Evolutionary conservation across 1,140 invertebrate genomes (phyloP), one percentile per base, ranked within the genome.

Genomic region (Drosophila sproati): DNA sequence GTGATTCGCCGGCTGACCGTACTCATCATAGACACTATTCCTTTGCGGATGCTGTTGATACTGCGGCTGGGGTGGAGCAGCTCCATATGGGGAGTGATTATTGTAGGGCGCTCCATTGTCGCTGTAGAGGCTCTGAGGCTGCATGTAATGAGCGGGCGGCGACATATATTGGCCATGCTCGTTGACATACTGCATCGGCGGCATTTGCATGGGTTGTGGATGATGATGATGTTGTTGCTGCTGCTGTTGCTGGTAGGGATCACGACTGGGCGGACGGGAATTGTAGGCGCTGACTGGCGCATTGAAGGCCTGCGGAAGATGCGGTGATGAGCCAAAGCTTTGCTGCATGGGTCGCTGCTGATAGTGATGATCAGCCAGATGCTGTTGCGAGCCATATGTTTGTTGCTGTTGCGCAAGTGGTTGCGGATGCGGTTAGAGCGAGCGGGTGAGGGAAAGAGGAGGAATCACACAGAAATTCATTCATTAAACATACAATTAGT

Each of bases 341-440:
- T 92, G 86, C 70, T 92, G 91, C 78, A 92, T 83, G 52, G 81
- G 74, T 50, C 88, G 73, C 62, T 89, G 88, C 67, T 91, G 90
- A 71, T 89, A 89, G 51, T 91, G 86, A 43, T 88, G 82, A 76
- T 92, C 80, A 82, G 86, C 87, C 73, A 95, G 91, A 91, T 95
- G 94, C 92, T 94, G 94, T 89, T 94, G 93, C 73, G 94, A 94
- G 80, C 94, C 94, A 92, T 94, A 94, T 76, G 94, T 94, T 92
- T 91, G 88, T 52, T 91, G 82, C 77, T 91, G 83, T 20, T 20
- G 20, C 20, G 20, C 20, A 20, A 20, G 20, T 41, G 43, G 61
- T 55, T 80, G 80, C 81, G 62, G 61, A 63, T 83, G 80, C 81
- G 62, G 55, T 85, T 85, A 81, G 63, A 68, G 62, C 37, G 57